These are phyloP conservation scores for Bombus soroeensis DNA, from an alignment of 1,140 invertebrate genomes.

Conservation along the genomic window DNA sequence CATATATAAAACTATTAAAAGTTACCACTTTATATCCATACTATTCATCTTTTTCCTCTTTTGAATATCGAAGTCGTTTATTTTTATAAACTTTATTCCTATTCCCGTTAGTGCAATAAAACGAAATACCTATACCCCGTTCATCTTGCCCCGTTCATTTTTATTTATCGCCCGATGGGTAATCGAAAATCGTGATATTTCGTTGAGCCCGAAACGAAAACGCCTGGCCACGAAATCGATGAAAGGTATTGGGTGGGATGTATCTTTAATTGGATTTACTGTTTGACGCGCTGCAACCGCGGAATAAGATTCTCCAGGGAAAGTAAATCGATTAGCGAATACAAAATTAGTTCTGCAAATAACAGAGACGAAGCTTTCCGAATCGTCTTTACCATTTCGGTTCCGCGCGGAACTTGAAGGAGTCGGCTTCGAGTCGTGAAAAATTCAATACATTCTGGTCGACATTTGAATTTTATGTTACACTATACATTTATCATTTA, in stretches of 20 bases:
- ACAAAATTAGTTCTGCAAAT: constrained; percentile 18
- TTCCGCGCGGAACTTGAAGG: too few relatives aligned
- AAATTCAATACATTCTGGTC: neutral
- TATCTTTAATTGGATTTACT: constrained; percentile 46
- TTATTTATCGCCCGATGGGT: neutral
- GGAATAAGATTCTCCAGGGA: constrained; percentile 7
- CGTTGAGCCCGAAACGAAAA: neutral
- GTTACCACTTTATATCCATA: neutral
- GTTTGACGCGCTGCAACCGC: constrained; percentile 9
- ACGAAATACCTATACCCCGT: neutral
- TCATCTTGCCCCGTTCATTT: constrained; percentile 13
- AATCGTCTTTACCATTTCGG: neutral
- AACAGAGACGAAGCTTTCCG: neutral
- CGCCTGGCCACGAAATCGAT: neutral
- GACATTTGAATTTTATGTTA: too few relatives aligned
- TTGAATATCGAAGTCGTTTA: neutral
- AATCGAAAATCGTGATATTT: constrained; percentile 16
- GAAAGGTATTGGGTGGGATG: neutral
- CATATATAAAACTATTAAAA: neutral
- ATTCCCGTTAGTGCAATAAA: neutral
- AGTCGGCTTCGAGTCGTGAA: neutral
- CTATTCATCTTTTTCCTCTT: neutral
- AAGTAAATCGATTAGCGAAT: constrained; percentile 37
- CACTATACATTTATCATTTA: too few relatives aligned
- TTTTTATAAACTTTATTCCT: neutral